These are phyloP conservation scores for Coendou prehensilis DNA, from an alignment of 2,797 vertebrate species.

Conservation along the genomic window DNA sequence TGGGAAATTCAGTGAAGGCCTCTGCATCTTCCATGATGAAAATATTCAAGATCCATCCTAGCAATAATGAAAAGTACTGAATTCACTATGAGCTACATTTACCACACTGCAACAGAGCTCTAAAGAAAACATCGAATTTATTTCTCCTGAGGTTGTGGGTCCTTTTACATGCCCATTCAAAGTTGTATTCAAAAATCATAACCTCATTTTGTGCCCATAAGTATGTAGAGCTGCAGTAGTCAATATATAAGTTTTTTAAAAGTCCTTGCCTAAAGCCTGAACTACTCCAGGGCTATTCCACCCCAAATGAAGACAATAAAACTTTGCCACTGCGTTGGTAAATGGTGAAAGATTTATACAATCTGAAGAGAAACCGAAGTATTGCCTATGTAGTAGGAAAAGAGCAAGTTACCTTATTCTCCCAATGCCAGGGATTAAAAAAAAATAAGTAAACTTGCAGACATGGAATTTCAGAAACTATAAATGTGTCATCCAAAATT, in stretches of 20 bases:
- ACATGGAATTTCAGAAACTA: neutral
- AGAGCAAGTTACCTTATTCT: neutral
- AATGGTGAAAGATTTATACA: neutral
- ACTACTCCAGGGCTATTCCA: neutral
- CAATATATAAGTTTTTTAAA: neutral
- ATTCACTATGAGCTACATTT: neutral
- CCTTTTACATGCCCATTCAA: too few relatives aligned
- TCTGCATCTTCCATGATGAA: neutral
- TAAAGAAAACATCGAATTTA: neutral
- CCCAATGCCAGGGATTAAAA: neutral
- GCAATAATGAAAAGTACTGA: neutral
- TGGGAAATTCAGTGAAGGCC: neutral
- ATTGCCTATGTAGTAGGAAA: neutral
- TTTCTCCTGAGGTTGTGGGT: neutral
- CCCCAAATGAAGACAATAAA: conserved; percentile 2
- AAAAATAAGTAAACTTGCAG: neutral
- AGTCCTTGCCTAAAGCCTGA: neutral
- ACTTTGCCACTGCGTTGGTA: neutral
- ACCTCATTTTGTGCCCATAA: neutral
- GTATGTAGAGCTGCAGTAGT: neutral
- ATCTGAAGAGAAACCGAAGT: neutral
- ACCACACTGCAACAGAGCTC: neutral
- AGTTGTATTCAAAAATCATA: neutral
- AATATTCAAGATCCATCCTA: neutral
- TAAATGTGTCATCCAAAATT: neutral